Evolutionary conservation across 2,113 vertebrate species (phyloP).

Genomic region (Poeciliopsis turrubarensis): DNA sequence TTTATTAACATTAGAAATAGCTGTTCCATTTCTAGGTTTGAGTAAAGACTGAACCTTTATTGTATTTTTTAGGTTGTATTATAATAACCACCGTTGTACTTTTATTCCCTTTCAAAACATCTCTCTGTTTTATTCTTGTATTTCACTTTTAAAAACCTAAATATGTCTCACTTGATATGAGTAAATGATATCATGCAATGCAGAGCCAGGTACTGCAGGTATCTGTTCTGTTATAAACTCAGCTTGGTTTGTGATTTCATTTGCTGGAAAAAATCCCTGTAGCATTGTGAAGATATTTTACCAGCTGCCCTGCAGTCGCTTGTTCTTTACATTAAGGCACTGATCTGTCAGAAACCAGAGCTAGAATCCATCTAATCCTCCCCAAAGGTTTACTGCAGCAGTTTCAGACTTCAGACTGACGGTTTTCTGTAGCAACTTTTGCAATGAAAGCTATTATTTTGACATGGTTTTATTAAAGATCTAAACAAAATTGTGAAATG

Average conservation of each 20-base stretch:
- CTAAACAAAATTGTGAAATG: too few species aligned
- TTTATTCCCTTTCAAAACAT: not conserved
- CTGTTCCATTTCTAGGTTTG: not conserved
- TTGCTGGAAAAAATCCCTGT: not conserved
- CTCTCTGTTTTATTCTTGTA: not conserved
- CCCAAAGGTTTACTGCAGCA: not conserved
- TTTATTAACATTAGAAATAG: too few species aligned
- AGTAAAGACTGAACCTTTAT: not conserved
- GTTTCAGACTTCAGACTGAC: too few species aligned
- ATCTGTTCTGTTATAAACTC: not conserved
- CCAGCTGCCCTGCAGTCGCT: not conserved
- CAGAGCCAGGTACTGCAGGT: not conserved
- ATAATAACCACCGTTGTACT: not conserved
- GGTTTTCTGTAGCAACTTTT: too few species aligned
- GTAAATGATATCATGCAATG: not conserved
- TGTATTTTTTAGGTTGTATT: not conserved
- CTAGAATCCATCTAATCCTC: not conserved
- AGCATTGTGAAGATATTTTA: not conserved
- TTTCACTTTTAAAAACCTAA: not conserved
- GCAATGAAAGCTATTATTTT: too few species aligned
- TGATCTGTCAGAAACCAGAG: not conserved
- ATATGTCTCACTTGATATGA: not conserved
- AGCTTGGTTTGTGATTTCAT: not conserved
- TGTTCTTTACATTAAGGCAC: not conserved
- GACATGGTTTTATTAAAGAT: too few species aligned